phyloP scores from a whole-genome alignment of 2,113 vertebrate genomes.

The Merops nubicus region DNA sequence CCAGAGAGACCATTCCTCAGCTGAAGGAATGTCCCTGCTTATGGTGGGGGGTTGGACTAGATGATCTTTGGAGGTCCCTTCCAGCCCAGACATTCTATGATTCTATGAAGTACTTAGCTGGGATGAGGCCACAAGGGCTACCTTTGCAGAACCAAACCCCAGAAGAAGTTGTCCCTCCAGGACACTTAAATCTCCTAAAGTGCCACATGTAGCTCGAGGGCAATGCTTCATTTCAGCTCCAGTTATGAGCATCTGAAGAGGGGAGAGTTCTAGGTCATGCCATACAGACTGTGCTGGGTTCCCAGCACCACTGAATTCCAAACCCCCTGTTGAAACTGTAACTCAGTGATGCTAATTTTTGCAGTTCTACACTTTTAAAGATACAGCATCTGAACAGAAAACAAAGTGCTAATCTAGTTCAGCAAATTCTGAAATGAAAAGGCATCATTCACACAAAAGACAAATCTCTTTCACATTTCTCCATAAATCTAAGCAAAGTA shows the following conservation, averaged over 20 bases:
- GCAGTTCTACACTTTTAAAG: background rate
- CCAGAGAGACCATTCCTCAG: background rate
- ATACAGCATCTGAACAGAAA: background rate
- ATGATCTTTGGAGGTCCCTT: too few relatives aligned
- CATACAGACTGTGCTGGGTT: background rate
- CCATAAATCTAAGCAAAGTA: background rate
- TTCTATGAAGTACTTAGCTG: background rate
- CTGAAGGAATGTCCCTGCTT: too few relatives aligned
- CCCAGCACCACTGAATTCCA: background rate
- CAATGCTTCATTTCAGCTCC: background rate
- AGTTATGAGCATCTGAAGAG: background rate
- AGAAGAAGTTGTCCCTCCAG: background rate
- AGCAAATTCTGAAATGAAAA: background rate
- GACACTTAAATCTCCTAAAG: background rate
- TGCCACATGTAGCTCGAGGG: background rate
- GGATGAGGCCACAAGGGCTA: accelerated
- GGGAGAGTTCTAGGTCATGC: background rate
- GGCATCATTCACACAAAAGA: background rate
- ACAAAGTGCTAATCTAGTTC: background rate
- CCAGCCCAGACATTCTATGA: too few relatives aligned
- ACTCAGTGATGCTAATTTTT: background rate
- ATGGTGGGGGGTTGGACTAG: too few relatives aligned
- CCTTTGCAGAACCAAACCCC: background rate
- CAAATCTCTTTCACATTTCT: background rate
- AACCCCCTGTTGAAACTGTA: background rate